A percentile compares a stretch with the other conserved stretches of the same genome.
Evolutionary conservation across 2,888 invertebrate genomes (phyloP).

Genomic region (Ornithoptera alexandrae): DNA sequence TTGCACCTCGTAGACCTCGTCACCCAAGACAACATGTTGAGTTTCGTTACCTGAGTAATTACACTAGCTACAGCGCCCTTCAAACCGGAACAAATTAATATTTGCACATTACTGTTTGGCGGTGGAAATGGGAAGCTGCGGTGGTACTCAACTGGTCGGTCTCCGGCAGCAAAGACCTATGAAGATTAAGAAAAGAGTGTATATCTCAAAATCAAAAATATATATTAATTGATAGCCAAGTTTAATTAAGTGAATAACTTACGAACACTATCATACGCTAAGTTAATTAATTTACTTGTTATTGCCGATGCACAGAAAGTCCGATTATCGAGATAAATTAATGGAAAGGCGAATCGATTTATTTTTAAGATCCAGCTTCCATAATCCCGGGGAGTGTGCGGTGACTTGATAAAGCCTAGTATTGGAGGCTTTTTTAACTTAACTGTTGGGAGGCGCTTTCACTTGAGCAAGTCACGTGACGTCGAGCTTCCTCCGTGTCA

Average conservation of each 20-base stretch:
- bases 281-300: slow-evolving; percentile 18
- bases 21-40: too few relatives aligned
- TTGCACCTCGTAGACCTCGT: too few relatives aligned
- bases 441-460: slow-evolving; percentile 63
- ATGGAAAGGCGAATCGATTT: slow-evolving; percentile 22
- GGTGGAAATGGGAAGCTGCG: too few relatives aligned
- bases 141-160: too few relatives aligned
- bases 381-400: slow-evolving; percentile 40
- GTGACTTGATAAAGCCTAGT: too few relatives aligned
- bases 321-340: slow-evolving; percentile 6
- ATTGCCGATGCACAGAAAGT: slow-evolving; percentile 3
- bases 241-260: slow-evolving; percentile 17
- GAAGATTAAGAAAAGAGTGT: not conserved
- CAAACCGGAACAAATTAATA: too few relatives aligned
- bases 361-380: slow-evolving; percentile 54
- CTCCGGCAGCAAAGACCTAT: too few relatives aligned
- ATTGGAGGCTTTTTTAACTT: slow-evolving; percentile 43
- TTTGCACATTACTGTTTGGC: too few relatives aligned
- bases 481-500: slow-evolving; percentile 43
- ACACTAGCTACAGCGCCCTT: too few relatives aligned
- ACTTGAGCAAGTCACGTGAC: slow-evolving; percentile 64
- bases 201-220: not conserved
- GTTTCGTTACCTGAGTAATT: too few relatives aligned
- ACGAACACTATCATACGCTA: slow-evolving; percentile 3
- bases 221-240: not conserved